Evolutionary conservation across 1,140 invertebrate species (phyloP), one percentile per base, ranked within the genome.

Genomic region (Zaprionus nigranus): DNA sequence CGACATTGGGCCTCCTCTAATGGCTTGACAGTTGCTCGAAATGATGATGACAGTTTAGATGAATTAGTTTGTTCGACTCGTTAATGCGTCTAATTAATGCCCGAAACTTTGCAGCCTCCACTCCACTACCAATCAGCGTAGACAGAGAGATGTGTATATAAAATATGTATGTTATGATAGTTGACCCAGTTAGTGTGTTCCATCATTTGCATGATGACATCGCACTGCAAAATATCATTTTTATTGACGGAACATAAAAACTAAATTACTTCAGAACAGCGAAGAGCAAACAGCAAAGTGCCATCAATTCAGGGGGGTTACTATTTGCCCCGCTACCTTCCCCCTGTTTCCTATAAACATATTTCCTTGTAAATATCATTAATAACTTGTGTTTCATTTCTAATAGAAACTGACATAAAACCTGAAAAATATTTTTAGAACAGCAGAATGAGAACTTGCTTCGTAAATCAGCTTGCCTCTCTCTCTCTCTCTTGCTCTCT

Each of bases 1-100:
- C 67, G 73, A 63, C 22, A 59, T 59, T 22, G 56, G 68, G 12
- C 43, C 36, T 59, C 76, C 85, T 90, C 84, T 90, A 88, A 90
- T 85, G 78, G 36, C 79, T 17, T 90, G 84, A 87, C 84, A 90
- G 85, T 90, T 81, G 85, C 85, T 81, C 70, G 85, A 90, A 88
- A 85, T 90, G 85, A 88, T 88, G 85, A 88, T 88, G 85, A 88
- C 84, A 88, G 84, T 84, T 90, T 84, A 90, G 84, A 88, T 88
- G 85, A 85, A 88, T 88, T 88, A 90, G 85, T 88, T 88, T 90
- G 79, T 66, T 65, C 71, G 79, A 81, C 67, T 62, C 53, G 73
- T 57, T 75, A 88, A 85, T 90, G 81, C 72, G 69, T 59, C 83
- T 81, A 85, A 88, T 88, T 88, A 90, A 90, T 85, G 81, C 81